These are phyloP conservation scores for Drosophila paranaensis DNA, from an alignment of 2,888 invertebrate genomes.

Conservation along the genomic window DNA sequence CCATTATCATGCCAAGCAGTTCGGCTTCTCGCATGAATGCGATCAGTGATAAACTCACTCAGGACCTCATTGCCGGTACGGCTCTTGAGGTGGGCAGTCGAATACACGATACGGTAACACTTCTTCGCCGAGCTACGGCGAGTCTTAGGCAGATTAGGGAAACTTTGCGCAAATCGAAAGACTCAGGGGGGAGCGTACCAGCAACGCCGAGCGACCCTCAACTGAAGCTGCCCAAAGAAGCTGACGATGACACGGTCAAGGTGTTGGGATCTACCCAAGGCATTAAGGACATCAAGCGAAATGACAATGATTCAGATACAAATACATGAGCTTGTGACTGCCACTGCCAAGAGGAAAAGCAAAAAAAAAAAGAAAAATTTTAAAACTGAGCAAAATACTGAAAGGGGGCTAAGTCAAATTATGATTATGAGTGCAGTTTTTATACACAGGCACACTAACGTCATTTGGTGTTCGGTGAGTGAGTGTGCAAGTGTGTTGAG, in stretches of 20 bases:
- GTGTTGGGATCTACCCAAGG: background rate
- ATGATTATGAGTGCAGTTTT: constrained; percentile 7
- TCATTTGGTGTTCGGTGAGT: constrained; percentile 5
- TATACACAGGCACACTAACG: constrained; percentile 18
- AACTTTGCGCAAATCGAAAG: background rate
- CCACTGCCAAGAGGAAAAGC: too few species aligned
- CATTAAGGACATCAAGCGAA: background rate
- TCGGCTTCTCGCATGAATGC: background rate
- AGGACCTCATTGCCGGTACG: background rate
- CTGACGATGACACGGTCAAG: background rate
- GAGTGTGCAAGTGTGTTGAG: constrained; percentile 30
- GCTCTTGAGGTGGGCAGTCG: background rate
- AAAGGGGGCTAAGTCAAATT: background rate
- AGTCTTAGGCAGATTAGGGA: background rate
- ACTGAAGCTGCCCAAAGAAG: background rate
- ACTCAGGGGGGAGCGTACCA: background rate
- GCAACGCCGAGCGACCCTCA: background rate
- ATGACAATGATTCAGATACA: background rate
- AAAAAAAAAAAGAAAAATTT: background rate
- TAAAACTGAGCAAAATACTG: background rate
- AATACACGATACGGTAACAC: background rate
- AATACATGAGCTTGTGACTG: background rate
- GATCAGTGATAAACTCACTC: background rate
- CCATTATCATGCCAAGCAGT: background rate
- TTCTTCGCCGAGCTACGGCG: background rate